These are phyloP conservation scores for Chrysocyon brachyurus DNA, from an alignment of 2,797 vertebrate genomes.

Conservation along the genomic window DNA sequence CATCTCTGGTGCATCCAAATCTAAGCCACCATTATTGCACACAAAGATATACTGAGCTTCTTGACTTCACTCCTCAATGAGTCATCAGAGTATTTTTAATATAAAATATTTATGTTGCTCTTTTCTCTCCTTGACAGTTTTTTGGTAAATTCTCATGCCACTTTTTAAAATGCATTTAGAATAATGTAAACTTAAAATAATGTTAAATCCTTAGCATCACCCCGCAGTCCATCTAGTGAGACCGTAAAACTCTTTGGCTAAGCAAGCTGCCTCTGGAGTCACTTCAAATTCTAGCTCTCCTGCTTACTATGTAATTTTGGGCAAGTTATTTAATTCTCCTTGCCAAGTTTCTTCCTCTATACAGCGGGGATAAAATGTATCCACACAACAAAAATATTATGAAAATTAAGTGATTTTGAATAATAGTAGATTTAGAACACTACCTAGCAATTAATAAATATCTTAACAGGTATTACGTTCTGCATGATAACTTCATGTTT, in stretches of 20 bases:
- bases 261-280: constrained; percentile 47
- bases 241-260: constrained; percentile 55
- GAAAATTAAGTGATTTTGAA: constrained; percentile 55
- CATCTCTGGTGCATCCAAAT: background rate
- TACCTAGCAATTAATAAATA: background rate
- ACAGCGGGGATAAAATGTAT: constrained; percentile 25
- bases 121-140: background rate
- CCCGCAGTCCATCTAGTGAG: constrained; percentile 1
- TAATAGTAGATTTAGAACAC: constrained; percentile 11
- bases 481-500: background rate
- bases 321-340: constrained; percentile 31
- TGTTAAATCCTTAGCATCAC: background rate
- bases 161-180: constrained; percentile 43
- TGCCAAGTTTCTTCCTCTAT: constrained; percentile 59
- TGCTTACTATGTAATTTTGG: constrained; percentile 61
- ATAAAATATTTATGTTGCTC: background rate
- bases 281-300: constrained; percentile 46
- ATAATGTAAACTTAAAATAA: constrained; percentile 51
- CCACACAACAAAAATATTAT: background rate
- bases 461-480: background rate
- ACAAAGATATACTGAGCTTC: background rate
- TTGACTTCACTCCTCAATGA: background rate
- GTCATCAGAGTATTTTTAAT: background rate
- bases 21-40: background rate
- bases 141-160: background rate